Evolutionary conservation across 2,888 invertebrate species (phyloP), one percentile per base, ranked within the genome.

Genomic region (Scotopteryx bipunctaria): DNA sequence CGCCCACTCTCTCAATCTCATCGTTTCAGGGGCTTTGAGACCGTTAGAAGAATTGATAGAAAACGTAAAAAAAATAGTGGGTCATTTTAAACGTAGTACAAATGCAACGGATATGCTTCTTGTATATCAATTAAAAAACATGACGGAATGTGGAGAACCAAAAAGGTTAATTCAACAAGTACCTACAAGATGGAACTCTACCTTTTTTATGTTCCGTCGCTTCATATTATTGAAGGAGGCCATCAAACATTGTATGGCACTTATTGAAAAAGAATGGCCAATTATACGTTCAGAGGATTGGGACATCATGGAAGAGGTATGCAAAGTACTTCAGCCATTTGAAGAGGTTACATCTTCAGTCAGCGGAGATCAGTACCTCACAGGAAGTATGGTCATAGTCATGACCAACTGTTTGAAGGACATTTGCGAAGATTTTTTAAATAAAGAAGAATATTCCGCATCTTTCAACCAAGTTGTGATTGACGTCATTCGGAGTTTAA

Each of bases 181-280:
- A 2, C 59, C 64, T 0, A 69, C 66, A 5, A 27, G 64, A 0
- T 71, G 65, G 67, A 68, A 68, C 17, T 65, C 62, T 0, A 58
- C 53, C 5, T 65, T 56, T 23, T 33, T 60, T 23, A 65, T 66
- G 67, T 5, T 67, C 8, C n/a, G 48, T 14, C 44, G 66, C 0
- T 61, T 68, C 33, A 57, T 64, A 4, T 59, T 63, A 32, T 29
- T 69, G 3, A 42, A 66, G 42, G 13, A 45, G 14, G 16, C 32
- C 4, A 38, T 66, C 0, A 49, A 51, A 17, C 11, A 57, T 6
- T 61, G 61, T 9, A 33, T 62, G 5, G 61, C 63, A 1, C 16
- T 55, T 8, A 4, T 64, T 1, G 43, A 38, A 16, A 50, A 41
- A 45, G 55, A 69, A 27, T 31, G 65, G 11, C 62, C 63, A 5